These are phyloP conservation scores for Eutrigla gurnardus DNA, from an alignment of 2,797 vertebrate species.

Conservation along the genomic window DNA sequence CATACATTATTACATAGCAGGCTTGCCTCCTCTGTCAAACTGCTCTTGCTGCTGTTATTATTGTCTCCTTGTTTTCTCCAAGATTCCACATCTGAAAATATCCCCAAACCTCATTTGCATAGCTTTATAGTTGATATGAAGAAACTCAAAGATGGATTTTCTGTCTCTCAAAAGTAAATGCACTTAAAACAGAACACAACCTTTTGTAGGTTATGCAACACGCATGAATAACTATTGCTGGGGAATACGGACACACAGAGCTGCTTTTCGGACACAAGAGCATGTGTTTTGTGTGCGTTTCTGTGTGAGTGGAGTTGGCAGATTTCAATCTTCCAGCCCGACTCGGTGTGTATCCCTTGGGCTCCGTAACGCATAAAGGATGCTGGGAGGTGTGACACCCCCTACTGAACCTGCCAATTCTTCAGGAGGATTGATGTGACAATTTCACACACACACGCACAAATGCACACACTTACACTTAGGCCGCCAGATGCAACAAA, in stretches of 20 bases:
- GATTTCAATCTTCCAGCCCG: conserved; percentile 66
- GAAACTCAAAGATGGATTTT: conserved; percentile 45
- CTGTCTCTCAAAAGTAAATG: conserved; percentile 55
- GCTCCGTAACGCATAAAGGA: conserved; percentile 70
- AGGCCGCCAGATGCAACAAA: conserved; percentile 38
- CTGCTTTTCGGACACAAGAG: neutral
- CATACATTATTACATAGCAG: conserved; percentile 80
- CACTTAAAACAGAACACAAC: conserved; percentile 21
- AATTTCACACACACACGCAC: conserved; percentile 38
- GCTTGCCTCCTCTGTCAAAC: conserved; percentile 66
- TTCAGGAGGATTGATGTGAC: conserved; percentile 67
- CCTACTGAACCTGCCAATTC: conserved; percentile 52
- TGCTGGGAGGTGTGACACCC: conserved; percentile 62
- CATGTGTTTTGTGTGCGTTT: neutral
- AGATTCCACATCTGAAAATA: conserved; percentile 51
- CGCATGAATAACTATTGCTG: conserved; percentile 31
- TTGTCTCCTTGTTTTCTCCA: conserved; percentile 66
- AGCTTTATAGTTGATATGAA: conserved; percentile 65
- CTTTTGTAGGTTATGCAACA: conserved; percentile 42
- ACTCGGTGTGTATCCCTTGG: conserved; percentile 55
- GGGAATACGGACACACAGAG: conserved; percentile 15
- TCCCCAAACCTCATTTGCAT: conserved; percentile 70
- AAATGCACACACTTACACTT: conserved; percentile 3
- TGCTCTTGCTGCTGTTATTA: conserved; percentile 61
- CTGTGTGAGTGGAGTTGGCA: conserved; percentile 27